These are phyloP conservation scores for Pseudopodoces humilis DNA, from an alignment of 2,113 vertebrate genomes.

Conservation along the genomic window DNA sequence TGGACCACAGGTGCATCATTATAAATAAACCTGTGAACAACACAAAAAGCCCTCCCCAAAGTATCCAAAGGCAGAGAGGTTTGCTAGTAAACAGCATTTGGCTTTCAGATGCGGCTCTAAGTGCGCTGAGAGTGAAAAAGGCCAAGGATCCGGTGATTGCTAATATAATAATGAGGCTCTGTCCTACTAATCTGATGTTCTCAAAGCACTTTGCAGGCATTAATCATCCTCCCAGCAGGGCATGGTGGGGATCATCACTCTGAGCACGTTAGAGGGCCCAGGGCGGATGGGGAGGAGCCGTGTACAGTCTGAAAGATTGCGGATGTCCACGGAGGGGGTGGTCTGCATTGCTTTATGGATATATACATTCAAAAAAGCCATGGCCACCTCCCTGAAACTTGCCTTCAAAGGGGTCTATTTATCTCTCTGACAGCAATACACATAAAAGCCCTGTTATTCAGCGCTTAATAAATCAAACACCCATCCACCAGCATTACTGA, in stretches of 20 bases:
- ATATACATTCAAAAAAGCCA: background rate
- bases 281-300: background rate
- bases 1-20: slow-evolving; percentile 49
- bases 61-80: background rate
- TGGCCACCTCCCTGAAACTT: background rate
- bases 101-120: slow-evolving; percentile 30
- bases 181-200: slow-evolving; percentile 65
- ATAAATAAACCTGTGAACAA: slow-evolving; percentile 49
- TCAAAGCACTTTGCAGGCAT: slow-evolving; percentile 60
- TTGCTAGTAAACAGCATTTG: slow-evolving; percentile 35
- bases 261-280: background rate
- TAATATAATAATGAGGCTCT: slow-evolving; percentile 63
- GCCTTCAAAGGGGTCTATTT: slow-evolving; percentile 30
- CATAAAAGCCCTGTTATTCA: slow-evolving; percentile 3
- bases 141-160: slow-evolving; percentile 7
- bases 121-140: slow-evolving; percentile 3
- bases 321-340: background rate
- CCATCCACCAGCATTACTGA: background rate
- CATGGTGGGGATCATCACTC: background rate
- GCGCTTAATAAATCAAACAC: slow-evolving; percentile 45
- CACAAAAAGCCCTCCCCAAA: slow-evolving; percentile 9
- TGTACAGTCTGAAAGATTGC: accelerated
- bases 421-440: slow-evolving; percentile 26
- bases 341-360: background rate
- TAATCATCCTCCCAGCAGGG: slow-evolving; percentile 24